Conservation (phyloP, 2,113 vertebrate species). For the Peromyscus leucopus region DNA sequence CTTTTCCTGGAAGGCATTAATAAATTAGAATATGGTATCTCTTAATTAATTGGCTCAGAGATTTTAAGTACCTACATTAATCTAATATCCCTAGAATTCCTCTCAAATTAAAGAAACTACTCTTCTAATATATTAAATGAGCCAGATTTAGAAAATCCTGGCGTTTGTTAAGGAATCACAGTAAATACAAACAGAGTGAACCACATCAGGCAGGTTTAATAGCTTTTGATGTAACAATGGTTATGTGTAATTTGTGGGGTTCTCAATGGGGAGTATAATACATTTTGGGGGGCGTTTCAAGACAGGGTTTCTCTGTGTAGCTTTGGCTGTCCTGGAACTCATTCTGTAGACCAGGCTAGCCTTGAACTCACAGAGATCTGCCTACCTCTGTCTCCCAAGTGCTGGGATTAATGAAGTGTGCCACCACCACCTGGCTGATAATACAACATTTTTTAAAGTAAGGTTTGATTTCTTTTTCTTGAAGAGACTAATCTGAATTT, state of each 20-base stretch:
- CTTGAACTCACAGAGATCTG: too few species aligned
- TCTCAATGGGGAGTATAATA: background rate
- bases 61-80: constrained; percentile 57
- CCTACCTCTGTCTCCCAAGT: too few species aligned
- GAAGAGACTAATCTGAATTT: constrained; percentile 37
- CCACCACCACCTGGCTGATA: too few species aligned
- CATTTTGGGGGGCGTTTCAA: too few species aligned
- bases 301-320: too few species aligned
- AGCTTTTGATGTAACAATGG: background rate
- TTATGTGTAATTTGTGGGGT: background rate
- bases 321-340: too few species aligned
- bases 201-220: background rate
- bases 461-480: background rate
- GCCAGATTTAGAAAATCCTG: background rate
- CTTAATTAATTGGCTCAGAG: constrained; percentile 37
- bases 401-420: too few species aligned
- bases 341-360: too few species aligned
- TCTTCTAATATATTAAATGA: background rate
- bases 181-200: constrained; percentile 10
- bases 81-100: constrained; percentile 6
- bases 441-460: background rate
- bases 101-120: background rate
- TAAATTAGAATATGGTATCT: constrained; percentile 37
- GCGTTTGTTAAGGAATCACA: constrained; percentile 6
- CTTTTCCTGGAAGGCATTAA: background rate